Evolutionary conservation across 2,113 vertebrate species (phyloP).

Genomic region (Nothobranchius kuhntae): DNA sequence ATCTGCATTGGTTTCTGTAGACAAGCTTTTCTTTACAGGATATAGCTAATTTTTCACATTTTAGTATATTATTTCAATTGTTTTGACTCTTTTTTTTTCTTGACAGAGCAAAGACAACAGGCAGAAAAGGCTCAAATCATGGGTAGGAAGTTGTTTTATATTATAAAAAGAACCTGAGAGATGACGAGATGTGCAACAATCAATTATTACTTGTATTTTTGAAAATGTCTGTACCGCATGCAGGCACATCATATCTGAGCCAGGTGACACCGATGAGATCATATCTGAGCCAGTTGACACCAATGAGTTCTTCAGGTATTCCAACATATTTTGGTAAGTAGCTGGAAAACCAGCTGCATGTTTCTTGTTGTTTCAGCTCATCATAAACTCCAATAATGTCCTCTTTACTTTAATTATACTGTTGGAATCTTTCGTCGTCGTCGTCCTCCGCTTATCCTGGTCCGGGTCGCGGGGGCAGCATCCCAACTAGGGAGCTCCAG

Average conservation of each 20-base stretch:
- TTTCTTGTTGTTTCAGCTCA: neutral
- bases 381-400: neutral
- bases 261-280: no score
- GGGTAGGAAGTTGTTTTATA: constrained; percentile 18
- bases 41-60: neutral
- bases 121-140: constrained; percentile 13
- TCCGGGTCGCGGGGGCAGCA: no score
- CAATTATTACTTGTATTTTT: neutral
- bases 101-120: constrained; percentile 63
- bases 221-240: neutral
- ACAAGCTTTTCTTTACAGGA: neutral
- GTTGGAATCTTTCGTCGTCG: neutral
- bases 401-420: neutral
- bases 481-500: no score
- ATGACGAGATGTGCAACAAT: neutral
- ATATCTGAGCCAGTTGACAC: no score
- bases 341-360: neutral
- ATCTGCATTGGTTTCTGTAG: neutral
- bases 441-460: no score
- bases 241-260: no score
- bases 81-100: neutral
- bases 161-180: neutral
- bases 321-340: constrained; percentile 56
- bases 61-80: neutral
- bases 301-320: neutral